phyloP scores from a whole-genome alignment of 2,113 vertebrate species.

The Rhinoptilus africanus region DNA sequence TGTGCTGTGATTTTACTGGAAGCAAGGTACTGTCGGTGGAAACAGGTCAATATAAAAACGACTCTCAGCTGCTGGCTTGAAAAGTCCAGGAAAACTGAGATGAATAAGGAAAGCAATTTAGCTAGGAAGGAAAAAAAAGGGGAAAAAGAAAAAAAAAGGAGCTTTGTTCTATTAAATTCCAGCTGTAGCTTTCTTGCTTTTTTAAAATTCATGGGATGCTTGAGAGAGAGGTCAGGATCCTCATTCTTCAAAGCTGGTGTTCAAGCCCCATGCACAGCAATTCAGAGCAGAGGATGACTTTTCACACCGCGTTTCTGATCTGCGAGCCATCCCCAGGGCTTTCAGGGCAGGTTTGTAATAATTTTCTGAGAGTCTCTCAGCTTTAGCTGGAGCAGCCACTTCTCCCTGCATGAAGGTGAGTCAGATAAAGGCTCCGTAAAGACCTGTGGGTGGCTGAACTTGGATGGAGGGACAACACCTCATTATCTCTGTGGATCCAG shows the following conservation, averaged over 20 bases:
- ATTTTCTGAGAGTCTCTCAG: neutral
- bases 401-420: neutral
- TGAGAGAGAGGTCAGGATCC: neutral
- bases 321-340: neutral
- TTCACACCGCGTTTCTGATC: neutral
- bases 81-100: neutral
- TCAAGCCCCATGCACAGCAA: neutral
- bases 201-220: neutral
- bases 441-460: neutral
- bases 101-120: neutral
- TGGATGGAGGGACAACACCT: neutral
- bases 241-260: neutral
- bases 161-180: neutral
- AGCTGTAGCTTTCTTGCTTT: neutral
- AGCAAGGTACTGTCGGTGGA: neutral
- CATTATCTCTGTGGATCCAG: neutral
- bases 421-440: neutral
- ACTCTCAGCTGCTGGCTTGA: neutral
- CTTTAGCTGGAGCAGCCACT: neutral
- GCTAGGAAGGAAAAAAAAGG: accelerated
- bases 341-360: neutral
- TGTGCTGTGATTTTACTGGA: conserved; percentile 17
- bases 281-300: neutral
- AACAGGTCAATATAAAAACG: neutral
- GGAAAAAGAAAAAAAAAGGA: neutral